phyloP scores from a whole-genome alignment of 2,797 vertebrate species.

The Borostomias antarcticus region DNA sequence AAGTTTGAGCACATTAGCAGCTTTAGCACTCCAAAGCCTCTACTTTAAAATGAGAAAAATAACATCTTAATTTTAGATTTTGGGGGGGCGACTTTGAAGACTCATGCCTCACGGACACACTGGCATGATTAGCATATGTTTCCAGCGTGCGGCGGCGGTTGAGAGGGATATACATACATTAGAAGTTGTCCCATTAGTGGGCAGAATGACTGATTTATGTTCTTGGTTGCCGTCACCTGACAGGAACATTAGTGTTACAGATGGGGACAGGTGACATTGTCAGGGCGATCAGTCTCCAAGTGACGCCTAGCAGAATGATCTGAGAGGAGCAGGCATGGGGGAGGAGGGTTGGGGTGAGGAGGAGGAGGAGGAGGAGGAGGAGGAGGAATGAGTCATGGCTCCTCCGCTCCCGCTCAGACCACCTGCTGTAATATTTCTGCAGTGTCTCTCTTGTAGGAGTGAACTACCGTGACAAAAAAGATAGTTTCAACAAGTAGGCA shows the following conservation, averaged over 20 bases:
- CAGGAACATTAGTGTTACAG: conserved; percentile 74
- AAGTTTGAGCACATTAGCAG: conserved; percentile 10
- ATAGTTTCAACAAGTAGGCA: too few species aligned
- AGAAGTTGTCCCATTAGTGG: conserved; percentile 66
- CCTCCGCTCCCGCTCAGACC: conserved; percentile 28
- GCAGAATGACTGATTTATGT: conserved; percentile 68
- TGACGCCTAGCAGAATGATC: conserved; percentile 60
- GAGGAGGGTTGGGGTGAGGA: conserved; percentile 48
- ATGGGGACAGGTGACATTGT: conserved; percentile 74
- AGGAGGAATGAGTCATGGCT: conserved; percentile 30
- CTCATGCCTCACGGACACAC: conserved; percentile 52
- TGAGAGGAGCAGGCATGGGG: conserved; percentile 47
- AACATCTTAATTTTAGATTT: conserved; percentile 52
- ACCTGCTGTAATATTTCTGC: conserved; percentile 48
- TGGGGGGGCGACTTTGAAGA: conserved; percentile 60
- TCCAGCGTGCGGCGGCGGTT: conserved; percentile 48
- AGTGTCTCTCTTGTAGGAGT: background rate
- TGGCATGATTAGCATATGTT: conserved; percentile 69
- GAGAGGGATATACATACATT: conserved; percentile 69
- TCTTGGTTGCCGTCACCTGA: conserved; percentile 66
- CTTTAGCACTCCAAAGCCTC: conserved; percentile 33
- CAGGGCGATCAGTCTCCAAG: conserved; percentile 68
- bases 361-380: conserved; percentile 34
- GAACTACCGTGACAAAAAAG: background rate
- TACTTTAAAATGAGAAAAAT: conserved; percentile 31